phyloP scores from a whole-genome alignment of 2,888 invertebrate species.

The Amphipoea lucens region DNA sequence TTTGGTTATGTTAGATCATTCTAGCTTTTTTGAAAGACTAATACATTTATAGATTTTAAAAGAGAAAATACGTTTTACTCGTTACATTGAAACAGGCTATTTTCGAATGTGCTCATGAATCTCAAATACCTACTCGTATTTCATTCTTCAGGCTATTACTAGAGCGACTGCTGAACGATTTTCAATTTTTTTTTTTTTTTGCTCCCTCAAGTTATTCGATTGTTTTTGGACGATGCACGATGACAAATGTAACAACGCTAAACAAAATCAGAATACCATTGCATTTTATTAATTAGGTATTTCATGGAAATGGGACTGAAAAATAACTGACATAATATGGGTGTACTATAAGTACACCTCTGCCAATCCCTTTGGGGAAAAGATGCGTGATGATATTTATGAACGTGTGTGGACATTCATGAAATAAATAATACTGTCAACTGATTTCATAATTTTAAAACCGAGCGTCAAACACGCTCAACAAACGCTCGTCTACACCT shows the following conservation, averaged over 20 bases:
- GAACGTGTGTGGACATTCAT: not conserved
- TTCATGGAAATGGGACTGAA: not conserved
- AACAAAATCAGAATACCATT: not conserved
- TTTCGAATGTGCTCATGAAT: not conserved
- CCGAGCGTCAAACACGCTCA: constrained; percentile 55
- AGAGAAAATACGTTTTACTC: not conserved
- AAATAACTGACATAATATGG: not conserved
- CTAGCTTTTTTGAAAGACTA: not conserved
- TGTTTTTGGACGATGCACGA: not conserved
- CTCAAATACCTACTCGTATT: too few relatives aligned
- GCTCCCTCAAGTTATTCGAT: not conserved
- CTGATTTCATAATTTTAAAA: not conserved
- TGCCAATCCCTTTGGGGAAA: not conserved
- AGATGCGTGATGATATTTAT: not conserved
- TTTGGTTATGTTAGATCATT: not conserved
- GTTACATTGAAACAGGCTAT: not conserved
- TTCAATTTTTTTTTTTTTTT: too few relatives aligned
- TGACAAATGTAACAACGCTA: not conserved
- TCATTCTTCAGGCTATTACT: not conserved
- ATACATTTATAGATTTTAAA: not conserved
- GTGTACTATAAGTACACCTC: not conserved
- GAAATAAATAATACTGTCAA: not conserved
- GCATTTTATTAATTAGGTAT: not conserved
- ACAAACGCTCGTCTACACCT: constrained; percentile 71
- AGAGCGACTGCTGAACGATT: not conserved